Conservation (phyloP, 2,888 invertebrate genomes). For the Cryptosula pallasiana region DNA sequence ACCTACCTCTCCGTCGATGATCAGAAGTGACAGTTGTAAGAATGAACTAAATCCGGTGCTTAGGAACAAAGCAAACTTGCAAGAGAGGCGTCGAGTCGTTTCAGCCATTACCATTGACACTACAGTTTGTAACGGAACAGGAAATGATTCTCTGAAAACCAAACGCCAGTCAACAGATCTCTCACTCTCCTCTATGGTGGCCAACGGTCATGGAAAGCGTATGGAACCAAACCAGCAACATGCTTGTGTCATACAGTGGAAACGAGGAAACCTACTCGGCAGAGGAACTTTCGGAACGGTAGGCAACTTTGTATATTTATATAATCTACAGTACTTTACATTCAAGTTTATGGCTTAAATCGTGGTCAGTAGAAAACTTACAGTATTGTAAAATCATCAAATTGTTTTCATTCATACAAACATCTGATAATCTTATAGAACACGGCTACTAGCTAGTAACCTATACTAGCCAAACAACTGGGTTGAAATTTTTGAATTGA, state of each 20-base stretch:
- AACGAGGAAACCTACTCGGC: slow-evolving; percentile 3
- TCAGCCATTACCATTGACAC: slow-evolving; percentile 18
- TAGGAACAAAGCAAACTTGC: not conserved
- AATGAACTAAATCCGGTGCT: slow-evolving; percentile 14
- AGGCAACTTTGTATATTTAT: not conserved
- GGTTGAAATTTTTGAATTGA: too few relatives aligned
- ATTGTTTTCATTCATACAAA: too few relatives aligned
- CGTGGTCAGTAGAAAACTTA: too few relatives aligned
- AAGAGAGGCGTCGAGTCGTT: not conserved
- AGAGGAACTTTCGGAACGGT: slow-evolving; percentile 11
- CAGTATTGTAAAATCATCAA: too few relatives aligned
- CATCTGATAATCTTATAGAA: too few relatives aligned
- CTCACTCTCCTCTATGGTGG: not conserved
- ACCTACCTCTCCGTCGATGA: slow-evolving; percentile 4
- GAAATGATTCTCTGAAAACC: not conserved
- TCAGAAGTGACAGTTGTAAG: slow-evolving; percentile 17
- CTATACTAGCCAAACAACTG: too few relatives aligned
- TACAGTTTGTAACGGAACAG: not conserved
- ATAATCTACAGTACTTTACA: too few relatives aligned
- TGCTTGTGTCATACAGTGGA: slow-evolving; percentile 18
- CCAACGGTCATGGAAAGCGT: not conserved
- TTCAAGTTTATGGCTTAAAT: too few relatives aligned
- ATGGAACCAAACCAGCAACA: not conserved
- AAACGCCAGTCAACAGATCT: not conserved
- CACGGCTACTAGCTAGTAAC: too few relatives aligned